phyloP scores from a whole-genome alignment of 2,888 invertebrate genomes.

The Galerucella nymphaeae region DNA sequence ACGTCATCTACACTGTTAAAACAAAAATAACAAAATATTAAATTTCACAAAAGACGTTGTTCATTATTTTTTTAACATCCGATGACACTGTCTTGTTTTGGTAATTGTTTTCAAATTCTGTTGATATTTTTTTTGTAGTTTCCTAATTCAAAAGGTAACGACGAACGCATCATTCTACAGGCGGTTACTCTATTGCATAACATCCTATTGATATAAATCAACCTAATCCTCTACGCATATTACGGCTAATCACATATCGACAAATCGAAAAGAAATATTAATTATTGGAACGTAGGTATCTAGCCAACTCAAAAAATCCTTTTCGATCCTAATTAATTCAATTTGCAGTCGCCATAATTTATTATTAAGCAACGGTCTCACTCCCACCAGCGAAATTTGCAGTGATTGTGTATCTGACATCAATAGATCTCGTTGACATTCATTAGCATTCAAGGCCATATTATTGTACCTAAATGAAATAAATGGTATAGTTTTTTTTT shows the following conservation, averaged over 20 bases:
- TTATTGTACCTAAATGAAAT: slow-evolving; percentile 16
- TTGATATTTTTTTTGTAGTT: no score
- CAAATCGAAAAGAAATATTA: background rate
- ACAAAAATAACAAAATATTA: no score
- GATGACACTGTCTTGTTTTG: no score
- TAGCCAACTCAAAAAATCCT: background rate
- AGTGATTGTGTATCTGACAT: slow-evolving; percentile 24
- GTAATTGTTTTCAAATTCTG: no score
- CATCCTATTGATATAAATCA: background rate
- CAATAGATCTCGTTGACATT: slow-evolving; percentile 34
- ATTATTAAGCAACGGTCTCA: slow-evolving; percentile 18
- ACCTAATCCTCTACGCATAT: background rate
- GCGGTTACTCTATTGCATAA: no score
- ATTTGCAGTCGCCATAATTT: slow-evolving; percentile 4
- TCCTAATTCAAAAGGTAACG: no score
- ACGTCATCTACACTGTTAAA: no score
- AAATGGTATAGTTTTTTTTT: slow-evolving; percentile 12
- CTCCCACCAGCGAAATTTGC: slow-evolving; percentile 26
- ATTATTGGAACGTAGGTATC: background rate
- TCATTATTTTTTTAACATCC: no score
- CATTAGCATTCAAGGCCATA: slow-evolving; percentile 32
- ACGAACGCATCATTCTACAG: no score
- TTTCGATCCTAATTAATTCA: background rate
- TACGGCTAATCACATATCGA: background rate
- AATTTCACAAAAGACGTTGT: no score